Evolutionary conservation across 2,888 invertebrate genomes (phyloP).

Genomic region (Caradrina clavipalpis): DNA sequence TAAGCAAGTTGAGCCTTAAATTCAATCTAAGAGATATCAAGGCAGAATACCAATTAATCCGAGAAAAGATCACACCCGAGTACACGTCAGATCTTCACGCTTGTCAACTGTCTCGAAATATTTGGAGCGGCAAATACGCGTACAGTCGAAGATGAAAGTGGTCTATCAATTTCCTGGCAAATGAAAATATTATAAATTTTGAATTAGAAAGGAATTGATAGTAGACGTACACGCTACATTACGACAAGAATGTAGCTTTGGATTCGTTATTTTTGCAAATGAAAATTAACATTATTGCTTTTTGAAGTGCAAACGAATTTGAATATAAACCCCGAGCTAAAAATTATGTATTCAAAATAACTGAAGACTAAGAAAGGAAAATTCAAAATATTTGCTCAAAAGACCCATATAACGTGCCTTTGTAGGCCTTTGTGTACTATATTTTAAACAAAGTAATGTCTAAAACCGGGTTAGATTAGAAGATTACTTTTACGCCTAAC

Average conservation of each 20-base stretch:
- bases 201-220: no score
- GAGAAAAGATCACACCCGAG: conserved; percentile 52
- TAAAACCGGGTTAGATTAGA: neutral
- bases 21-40: conserved; percentile 17
- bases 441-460: neutral
- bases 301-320: no score
- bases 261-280: no score
- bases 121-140: conserved; percentile 53
- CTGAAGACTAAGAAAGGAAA: no score
- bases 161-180: neutral
- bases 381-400: neutral
- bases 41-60: conserved; percentile 38
- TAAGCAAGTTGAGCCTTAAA: neutral
- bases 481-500: conserved; percentile 9
- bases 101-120: conserved; percentile 67
- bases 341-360: no score
- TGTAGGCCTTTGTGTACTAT: no score
- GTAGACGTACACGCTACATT: no score
- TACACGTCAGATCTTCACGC: conserved; percentile 65
- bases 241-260: no score
- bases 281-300: no score
- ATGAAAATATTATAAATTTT: no score
- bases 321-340: no score
- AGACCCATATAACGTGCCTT: neutral
- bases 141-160: conserved; percentile 22